phyloP scores from a whole-genome alignment of 2,888 invertebrate genomes.

The Endotricha flammealis region DNA sequence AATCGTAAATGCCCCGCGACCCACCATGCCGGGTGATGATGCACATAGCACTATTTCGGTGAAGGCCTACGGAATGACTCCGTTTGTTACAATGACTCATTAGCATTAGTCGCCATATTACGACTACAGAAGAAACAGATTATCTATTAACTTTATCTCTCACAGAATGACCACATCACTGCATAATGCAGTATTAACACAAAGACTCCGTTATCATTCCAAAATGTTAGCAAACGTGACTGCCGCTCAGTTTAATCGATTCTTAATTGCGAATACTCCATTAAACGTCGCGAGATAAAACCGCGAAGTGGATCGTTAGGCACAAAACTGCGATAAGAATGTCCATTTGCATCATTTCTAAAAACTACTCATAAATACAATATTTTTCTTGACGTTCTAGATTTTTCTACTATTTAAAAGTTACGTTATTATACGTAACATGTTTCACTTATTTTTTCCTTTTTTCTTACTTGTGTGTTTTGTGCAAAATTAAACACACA shows the following conservation, averaged over 20 bases:
- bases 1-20: conserved; percentile 42
- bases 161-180: neutral
- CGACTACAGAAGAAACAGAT: neutral
- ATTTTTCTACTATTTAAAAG: neutral
- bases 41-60: conserved; percentile 1
- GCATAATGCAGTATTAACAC: conserved; percentile 10
- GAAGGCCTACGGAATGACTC: conserved; percentile 2
- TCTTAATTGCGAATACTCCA: conserved; percentile 72
- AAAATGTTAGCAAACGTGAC: conserved; percentile 67
- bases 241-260: conserved; percentile 58
- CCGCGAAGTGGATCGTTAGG: conserved; percentile 50
- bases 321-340: conserved; percentile 48
- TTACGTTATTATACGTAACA: too few relatives aligned
- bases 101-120: neutral
- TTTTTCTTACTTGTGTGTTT: too few relatives aligned
- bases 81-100: conserved; percentile 1
- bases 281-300: conserved; percentile 62
- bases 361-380: neutral
- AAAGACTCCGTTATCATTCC: conserved; percentile 36
- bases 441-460: too few relatives aligned
- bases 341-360: conserved; percentile 15
- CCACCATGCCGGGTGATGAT: conserved; percentile 35
- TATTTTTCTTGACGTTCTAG: neutral
- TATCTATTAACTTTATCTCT: neutral
- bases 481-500: too few relatives aligned